Percentiles rank a stretch among this genome's conserved stretches.
phyloP scores from a whole-genome alignment of 2,888 invertebrate genomes.

The Reticulitermes lucifugus region DNA sequence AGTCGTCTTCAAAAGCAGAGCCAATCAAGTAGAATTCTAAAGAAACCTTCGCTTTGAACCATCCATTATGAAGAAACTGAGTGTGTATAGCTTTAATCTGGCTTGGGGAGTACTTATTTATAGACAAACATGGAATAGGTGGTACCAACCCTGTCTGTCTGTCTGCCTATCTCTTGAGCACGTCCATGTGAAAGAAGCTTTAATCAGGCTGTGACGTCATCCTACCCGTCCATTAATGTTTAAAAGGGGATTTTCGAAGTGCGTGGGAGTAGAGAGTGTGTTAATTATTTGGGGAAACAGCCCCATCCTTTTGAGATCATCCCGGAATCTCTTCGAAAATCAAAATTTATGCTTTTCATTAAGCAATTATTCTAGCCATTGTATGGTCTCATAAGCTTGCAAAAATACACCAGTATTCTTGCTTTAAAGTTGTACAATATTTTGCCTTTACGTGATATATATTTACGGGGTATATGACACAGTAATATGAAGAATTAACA shows the following conservation, averaged over 20 bases:
- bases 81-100: not conserved
- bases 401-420: not conserved
- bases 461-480: not conserved
- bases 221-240: constrained; percentile 38
- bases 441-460: no score
- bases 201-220: constrained; percentile 41
- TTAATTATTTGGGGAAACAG: constrained; percentile 1
- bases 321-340: constrained; percentile 18
- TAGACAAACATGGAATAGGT: constrained; percentile 22
- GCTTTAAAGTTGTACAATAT: not conserved
- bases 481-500: not conserved
- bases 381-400: not conserved
- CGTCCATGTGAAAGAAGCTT: constrained; percentile 32
- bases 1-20: no score
- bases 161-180: not conserved
- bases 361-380: not conserved
- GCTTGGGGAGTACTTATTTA: not conserved
- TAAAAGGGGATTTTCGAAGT: not conserved
- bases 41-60: constrained; percentile 1
- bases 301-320: not conserved
- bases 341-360: constrained; percentile 24
- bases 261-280: not conserved
- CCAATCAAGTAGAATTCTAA: not conserved
- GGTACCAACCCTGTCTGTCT: constrained; percentile 4
- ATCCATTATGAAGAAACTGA: not conserved